These are phyloP conservation scores for Monopis laevigella DNA, from an alignment of 2,888 invertebrate genomes.

Conservation along the genomic window DNA sequence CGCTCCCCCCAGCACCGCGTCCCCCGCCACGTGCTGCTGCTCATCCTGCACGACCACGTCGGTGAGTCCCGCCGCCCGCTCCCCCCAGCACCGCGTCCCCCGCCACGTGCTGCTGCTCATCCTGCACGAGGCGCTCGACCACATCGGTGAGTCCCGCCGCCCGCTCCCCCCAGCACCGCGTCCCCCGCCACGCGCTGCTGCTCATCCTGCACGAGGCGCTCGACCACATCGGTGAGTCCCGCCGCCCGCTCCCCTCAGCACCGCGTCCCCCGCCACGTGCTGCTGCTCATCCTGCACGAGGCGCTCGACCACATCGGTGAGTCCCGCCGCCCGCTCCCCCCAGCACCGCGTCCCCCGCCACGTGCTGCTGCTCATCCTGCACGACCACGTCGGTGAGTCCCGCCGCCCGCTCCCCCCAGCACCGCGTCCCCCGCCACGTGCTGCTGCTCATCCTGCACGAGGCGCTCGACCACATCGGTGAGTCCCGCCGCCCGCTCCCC, in stretches of 20 bases:
- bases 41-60: conserved; percentile 75
- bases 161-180: conserved; percentile 77
- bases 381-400: conserved; percentile 75
- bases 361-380: conserved; percentile 74
- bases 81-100: no score
- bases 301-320: conserved; percentile 80
- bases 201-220: conserved; percentile 76
- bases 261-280: conserved; percentile 76
- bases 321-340: conserved; percentile 70
- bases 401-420: no score
- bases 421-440: conserved; percentile 86
- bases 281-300: conserved; percentile 88
- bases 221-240: conserved; percentile 61
- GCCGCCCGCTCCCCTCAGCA: conserved; percentile 71
- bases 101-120: no score
- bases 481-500: conserved; percentile 14
- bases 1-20: conserved; percentile 79
- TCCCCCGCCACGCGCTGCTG: conserved; percentile 87
- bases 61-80: conserved; percentile 31
- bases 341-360: conserved; percentile 49
- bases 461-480: conserved; percentile 71
- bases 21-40: conserved; percentile 86
- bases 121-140: conserved; percentile 85
- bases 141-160: conserved; percentile 82
- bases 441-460: conserved; percentile 79